Evolutionary conservation across 1,140 invertebrate genomes (phyloP), one percentile per base, ranked within the genome.

Genomic region (Bombyx mori): DNA sequence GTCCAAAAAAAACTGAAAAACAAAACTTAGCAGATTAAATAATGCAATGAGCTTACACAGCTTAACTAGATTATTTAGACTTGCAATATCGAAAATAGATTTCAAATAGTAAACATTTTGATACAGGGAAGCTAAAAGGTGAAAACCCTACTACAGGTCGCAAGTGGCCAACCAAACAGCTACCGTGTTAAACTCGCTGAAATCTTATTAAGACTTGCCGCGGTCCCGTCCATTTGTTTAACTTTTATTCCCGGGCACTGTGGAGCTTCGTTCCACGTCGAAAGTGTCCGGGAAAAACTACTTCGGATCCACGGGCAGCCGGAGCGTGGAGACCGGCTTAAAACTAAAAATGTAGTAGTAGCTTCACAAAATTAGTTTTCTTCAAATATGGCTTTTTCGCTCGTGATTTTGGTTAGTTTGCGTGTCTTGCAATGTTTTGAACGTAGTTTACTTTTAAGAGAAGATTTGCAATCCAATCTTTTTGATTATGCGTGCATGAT

Each of bases 181-280:
- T 63, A 56, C 54, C 58, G 52, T 54, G 58, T 57, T 66, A 68
- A 67, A 65, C 60, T 60, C 53, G 51, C 58, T 56, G 66, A 67
- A 77, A 82, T 80, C 76, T 76, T 78, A 80, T 82, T 82, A 79
- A 80, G 80, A 79, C 69, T 80, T 80, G 63, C 65, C 61, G 68
- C 57, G 57, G 51, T 44, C 65, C 60, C 56, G 26, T 68, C 63
- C 73, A 68, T 73, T 76, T 70, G 75, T 76, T 79, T 75, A 77
- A 77, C 73, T 79, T 76, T 73, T 63, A 77, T 77, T 69, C 69
- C 61, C 55, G 54, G 53, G 62, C 54, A 61, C 61, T 58, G 55
- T 47, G 58, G 52, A 43, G 54, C 54, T 42, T 49, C 52, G 58
- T 56, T 35, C 26, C n/a, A n/a, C 44, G 56, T 57, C 58, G 61